Evolutionary conservation across 2,797 vertebrate species (phyloP).

Genomic region (Helicolenus hilgendorfi): DNA sequence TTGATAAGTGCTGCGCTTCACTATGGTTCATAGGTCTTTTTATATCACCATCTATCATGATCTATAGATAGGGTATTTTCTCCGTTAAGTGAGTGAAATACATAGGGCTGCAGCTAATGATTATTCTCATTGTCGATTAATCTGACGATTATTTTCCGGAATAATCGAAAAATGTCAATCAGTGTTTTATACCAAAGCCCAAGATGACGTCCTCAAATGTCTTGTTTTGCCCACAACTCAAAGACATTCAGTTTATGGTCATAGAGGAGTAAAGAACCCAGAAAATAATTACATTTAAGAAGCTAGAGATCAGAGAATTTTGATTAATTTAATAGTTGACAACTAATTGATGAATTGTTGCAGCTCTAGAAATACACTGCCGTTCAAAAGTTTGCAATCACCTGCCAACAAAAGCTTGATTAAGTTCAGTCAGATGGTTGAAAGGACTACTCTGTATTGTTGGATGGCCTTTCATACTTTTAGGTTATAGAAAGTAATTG

Average conservation of each 20-base stretch:
- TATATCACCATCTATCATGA: slow-evolving; percentile 42
- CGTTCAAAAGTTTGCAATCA: neutral
- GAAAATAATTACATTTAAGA: neutral
- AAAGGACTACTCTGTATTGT: neutral
- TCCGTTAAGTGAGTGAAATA: slow-evolving; percentile 35
- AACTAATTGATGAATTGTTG: no score
- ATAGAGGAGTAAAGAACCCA: neutral
- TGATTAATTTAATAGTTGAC: no score
- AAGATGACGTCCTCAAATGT: neutral
- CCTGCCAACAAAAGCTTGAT: neutral
- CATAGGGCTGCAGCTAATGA: no score
- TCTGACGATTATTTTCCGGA: no score
- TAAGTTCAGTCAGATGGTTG: neutral
- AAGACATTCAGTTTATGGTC: neutral
- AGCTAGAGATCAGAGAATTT: neutral
- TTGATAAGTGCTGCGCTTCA: slow-evolving; percentile 48
- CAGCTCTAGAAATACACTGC: neutral
- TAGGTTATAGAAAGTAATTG: neutral
- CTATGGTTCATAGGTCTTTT: slow-evolving; percentile 32
- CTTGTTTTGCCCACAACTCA: neutral
- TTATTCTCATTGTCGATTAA: no score
- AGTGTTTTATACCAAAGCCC: neutral
- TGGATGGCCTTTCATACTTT: neutral
- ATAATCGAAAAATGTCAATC: no score
- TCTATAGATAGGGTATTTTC: slow-evolving; percentile 25